Conservation (phyloP, 2,113 vertebrate genomes). For the Aspidoscelis tigris region DNA sequence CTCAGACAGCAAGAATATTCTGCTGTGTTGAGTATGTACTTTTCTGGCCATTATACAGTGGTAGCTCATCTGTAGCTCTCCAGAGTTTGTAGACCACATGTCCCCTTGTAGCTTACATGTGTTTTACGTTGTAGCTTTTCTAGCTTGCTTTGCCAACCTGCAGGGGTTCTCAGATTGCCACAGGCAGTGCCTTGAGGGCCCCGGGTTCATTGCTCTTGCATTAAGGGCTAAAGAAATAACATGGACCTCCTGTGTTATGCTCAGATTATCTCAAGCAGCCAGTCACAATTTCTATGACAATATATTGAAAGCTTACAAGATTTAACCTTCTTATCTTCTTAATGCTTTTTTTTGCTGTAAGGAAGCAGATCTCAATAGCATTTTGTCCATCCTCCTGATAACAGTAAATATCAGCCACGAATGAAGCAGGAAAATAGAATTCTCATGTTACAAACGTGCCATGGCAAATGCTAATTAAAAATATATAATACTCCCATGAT, state of each 20-base stretch:
- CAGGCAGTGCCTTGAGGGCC: neutral
- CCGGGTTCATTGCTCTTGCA: neutral
- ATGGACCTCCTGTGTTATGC: no score
- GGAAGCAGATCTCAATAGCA: slow-evolving; percentile 14
- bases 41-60: no score
- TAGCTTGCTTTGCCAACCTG: no score
- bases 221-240: neutral
- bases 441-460: slow-evolving; percentile 52
- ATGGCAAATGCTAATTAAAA: slow-evolving; percentile 69
- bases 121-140: no score
- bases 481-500: slow-evolving; percentile 61
- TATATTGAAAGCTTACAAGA: neutral
- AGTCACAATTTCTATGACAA: neutral
- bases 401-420: slow-evolving; percentile 50
- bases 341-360: neutral
- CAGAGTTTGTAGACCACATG: no score
- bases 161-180: no score
- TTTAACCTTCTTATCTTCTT: neutral
- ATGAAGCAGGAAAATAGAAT: slow-evolving; percentile 38
- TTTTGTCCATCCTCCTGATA: slow-evolving; percentile 51
- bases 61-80: no score
- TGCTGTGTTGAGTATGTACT: no score
- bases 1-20: no score
- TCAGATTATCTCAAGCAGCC: neutral
- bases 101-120: no score